Conservation (phyloP, 2,113 vertebrate genomes). For the Ascaphus truei region DNA sequence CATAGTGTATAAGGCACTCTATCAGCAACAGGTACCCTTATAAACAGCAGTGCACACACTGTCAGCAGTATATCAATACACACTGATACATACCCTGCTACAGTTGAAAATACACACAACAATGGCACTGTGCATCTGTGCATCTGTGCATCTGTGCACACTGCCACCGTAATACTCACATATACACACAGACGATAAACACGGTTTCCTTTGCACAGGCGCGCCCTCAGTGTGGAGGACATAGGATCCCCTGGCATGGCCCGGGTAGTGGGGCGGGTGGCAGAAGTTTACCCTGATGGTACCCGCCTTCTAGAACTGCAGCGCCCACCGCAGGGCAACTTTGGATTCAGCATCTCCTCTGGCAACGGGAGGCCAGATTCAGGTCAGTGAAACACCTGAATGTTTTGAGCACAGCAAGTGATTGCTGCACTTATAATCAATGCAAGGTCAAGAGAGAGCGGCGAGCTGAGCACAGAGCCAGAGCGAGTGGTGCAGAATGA, state of each 20-base stretch:
- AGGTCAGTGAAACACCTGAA: slow-evolving; percentile 56
- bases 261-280: slow-evolving; percentile 69
- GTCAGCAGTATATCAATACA: too few relatives aligned
- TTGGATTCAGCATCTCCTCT: slow-evolving; percentile 82
- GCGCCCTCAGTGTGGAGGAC: slow-evolving; percentile 73
- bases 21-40: too few relatives aligned
- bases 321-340: slow-evolving; percentile 68
- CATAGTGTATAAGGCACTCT: too few relatives aligned
- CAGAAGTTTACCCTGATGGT: slow-evolving; percentile 82
- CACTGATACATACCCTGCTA: too few relatives aligned
- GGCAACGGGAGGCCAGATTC: slow-evolving; percentile 83
- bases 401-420: background rate
- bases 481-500: too few relatives aligned
- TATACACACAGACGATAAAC: too few relatives aligned
- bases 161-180: background rate
- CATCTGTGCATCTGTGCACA: background rate
- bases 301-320: slow-evolving; percentile 81
- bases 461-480: too few relatives aligned
- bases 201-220: slow-evolving; percentile 22
- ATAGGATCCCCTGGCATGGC: slow-evolving; percentile 60
- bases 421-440: too few relatives aligned
- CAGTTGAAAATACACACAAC: too few relatives aligned
- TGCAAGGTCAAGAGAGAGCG: too few relatives aligned
- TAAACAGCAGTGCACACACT: too few relatives aligned
- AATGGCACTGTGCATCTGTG: slow-evolving; percentile 65